A percentile compares a stretch with the other conserved stretches of the same genome.
phyloP scores from a whole-genome alignment of 2,113 vertebrate genomes.

The Danionella cerebrum region DNA sequence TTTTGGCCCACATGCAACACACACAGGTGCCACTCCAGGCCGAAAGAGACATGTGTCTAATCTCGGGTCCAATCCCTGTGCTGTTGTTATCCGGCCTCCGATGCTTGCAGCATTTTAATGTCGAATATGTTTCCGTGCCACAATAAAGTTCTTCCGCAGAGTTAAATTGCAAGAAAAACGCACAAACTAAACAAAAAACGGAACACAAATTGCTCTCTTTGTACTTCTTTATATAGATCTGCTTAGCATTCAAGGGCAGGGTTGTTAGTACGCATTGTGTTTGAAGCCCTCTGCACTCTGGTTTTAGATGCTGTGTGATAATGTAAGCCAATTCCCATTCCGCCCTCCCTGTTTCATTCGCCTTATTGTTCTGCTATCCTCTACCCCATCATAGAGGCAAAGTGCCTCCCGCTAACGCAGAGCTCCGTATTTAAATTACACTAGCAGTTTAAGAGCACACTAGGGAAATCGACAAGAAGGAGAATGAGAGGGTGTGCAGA shows the following conservation, averaged over 20 bases:
- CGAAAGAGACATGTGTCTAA: neutral
- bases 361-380: conserved; percentile 39
- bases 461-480: conserved; percentile 49
- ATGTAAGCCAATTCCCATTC: conserved; percentile 53
- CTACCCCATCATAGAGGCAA: conserved; percentile 35
- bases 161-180: conserved; percentile 6
- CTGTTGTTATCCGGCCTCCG: neutral
- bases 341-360: conserved; percentile 45
- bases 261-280: conserved; percentile 22
- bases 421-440: conserved; percentile 61
- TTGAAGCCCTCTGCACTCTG: conserved; percentile 27
- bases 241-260: conserved; percentile 19
- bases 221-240: conserved; percentile 15
- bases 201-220: conserved; percentile 11
- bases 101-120: neutral
- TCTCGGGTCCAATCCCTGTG: neutral
- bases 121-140: neutral
- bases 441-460: conserved; percentile 62
- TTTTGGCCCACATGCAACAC: neutral
- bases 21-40: conserved; percentile 1
- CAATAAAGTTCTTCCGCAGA: neutral
- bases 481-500: conserved; percentile 27
- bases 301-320: conserved; percentile 48
- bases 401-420: conserved; percentile 42
- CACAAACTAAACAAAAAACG: conserved; percentile 4